These are phyloP conservation scores for Temnothorax longispinosus DNA, from an alignment of 1,140 invertebrate genomes.

Conservation along the genomic window DNA sequence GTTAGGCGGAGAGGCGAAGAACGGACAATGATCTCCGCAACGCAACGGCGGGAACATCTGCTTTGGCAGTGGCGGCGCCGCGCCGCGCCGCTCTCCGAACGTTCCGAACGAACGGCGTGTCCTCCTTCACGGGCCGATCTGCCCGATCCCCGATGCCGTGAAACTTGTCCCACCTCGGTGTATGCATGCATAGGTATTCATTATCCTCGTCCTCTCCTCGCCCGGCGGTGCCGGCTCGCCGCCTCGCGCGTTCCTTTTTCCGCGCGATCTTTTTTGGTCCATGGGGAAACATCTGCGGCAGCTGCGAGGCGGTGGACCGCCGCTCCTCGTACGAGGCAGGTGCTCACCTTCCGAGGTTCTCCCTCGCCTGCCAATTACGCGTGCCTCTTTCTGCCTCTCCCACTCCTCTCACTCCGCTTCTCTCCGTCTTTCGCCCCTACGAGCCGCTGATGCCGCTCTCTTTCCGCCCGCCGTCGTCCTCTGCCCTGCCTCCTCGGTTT, in stretches of 20 bases:
- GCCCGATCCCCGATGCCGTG: conserved; percentile 68
- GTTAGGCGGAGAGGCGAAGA: conserved; percentile 21
- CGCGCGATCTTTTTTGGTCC: conserved; percentile 80
- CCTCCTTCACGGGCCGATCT: conserved; percentile 73
- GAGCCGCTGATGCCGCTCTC: conserved; percentile 28
- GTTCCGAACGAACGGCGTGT: conserved; percentile 52
- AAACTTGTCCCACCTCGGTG: conserved; percentile 80
- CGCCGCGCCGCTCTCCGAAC: conserved; percentile 68
- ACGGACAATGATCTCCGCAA: conserved; percentile 72
- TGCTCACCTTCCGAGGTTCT: conserved; percentile 73
- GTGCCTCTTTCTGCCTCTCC: conserved; percentile 82
- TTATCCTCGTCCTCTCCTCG: conserved; percentile 75
- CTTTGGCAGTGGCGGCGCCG: conserved; percentile 32
- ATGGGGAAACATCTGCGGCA: conserved; percentile 85
- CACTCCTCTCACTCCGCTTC: conserved; percentile 31
- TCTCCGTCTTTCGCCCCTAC: conserved; percentile 29
- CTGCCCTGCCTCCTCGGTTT: conserved; percentile 3
- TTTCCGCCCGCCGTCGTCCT: neutral
- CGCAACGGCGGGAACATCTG: conserved; percentile 68
- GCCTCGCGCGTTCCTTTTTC: conserved; percentile 71
- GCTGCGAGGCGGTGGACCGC: conserved; percentile 81
- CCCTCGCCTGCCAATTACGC: conserved; percentile 82
- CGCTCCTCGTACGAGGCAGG: conserved; percentile 77
- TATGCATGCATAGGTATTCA: conserved; percentile 78
- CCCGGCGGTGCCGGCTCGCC: neutral